phyloP scores from a whole-genome alignment of 2,113 vertebrate genomes.

The Gallinago paraguaiae region DNA sequence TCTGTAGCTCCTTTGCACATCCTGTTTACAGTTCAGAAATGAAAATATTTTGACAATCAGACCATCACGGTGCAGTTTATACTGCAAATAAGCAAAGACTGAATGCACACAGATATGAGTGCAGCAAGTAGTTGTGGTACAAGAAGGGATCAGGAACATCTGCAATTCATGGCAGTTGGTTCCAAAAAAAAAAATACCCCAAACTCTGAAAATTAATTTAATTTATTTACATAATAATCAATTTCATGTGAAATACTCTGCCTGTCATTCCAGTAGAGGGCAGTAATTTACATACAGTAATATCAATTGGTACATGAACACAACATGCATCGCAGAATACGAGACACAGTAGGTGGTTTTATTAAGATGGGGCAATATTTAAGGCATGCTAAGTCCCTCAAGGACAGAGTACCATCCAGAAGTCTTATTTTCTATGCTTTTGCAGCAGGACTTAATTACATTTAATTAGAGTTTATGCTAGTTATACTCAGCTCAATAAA shows the following conservation, averaged over 20 bases:
- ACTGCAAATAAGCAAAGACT: neutral
- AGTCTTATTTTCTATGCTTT: neutral
- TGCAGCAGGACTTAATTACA: neutral
- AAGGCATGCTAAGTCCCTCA: neutral
- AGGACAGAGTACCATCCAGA: neutral
- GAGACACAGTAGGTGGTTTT: neutral
- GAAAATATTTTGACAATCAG: neutral
- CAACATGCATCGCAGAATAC: accelerated
- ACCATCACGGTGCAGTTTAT: neutral
- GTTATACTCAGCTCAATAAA: neutral
- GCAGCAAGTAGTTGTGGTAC: neutral
- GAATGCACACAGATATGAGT: neutral
- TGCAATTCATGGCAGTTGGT: neutral
- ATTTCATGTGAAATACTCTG: neutral
- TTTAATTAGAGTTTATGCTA: neutral
- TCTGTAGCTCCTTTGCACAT: neutral
- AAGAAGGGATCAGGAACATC: neutral
- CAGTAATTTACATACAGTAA: slow-evolving; percentile 37
- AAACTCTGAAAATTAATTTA: neutral
- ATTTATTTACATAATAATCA: neutral
- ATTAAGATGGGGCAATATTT: neutral
- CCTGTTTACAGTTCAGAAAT: neutral
- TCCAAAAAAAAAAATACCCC: neutral
- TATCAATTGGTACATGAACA: neutral
- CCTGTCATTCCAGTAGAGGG: slow-evolving; percentile 39